Evolutionary conservation across 2,888 invertebrate species (phyloP).

Genomic region (Heliothis peltigera): DNA sequence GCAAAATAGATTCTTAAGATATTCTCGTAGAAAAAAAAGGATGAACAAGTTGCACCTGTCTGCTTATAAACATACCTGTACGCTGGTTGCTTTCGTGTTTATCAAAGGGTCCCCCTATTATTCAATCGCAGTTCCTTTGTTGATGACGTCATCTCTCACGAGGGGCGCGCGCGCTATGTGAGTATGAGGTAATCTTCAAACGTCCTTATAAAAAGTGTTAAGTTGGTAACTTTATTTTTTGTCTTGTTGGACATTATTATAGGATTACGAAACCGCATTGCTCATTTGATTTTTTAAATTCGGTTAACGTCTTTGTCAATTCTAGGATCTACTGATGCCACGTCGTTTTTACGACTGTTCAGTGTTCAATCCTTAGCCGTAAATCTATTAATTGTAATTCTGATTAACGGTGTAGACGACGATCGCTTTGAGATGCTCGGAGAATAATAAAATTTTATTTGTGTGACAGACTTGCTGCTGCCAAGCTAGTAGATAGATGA

Average conservation of each 20-base stretch:
- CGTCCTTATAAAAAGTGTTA: slow-evolving; percentile 71
- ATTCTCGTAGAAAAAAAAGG: slow-evolving; percentile 22
- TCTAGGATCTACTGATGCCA: slow-evolving; percentile 59
- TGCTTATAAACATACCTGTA: slow-evolving; percentile 61
- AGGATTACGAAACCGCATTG: slow-evolving; percentile 69
- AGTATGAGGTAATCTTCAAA: slow-evolving; percentile 80
- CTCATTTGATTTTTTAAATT: slow-evolving; percentile 69
- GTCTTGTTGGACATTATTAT: slow-evolving; percentile 60
- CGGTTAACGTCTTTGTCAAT: slow-evolving; percentile 57
- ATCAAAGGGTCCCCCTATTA: slow-evolving; percentile 68
- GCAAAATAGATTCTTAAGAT: slow-evolving; percentile 18
- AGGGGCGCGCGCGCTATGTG: slow-evolving; percentile 70
- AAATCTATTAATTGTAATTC: slow-evolving; percentile 61
- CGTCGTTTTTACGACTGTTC: slow-evolving; percentile 56
- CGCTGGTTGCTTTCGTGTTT: slow-evolving; percentile 74
- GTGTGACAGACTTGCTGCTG: slow-evolving; percentile 24
- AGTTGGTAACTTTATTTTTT: slow-evolving; percentile 62
- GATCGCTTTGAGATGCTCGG: slow-evolving; percentile 40
- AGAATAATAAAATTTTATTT: slow-evolving; percentile 37
- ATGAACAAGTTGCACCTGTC: slow-evolving; percentile 51
- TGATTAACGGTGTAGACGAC: slow-evolving; percentile 55
- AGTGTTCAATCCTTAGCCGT: slow-evolving; percentile 49
- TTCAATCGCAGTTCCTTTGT: slow-evolving; percentile 67
- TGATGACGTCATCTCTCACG: slow-evolving; percentile 74
- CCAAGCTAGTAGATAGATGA: not conserved